Base-by-base conservation (phyloP, 92 coral and sea anemone genomes). In the Zoanthus gigantus region DNA sequence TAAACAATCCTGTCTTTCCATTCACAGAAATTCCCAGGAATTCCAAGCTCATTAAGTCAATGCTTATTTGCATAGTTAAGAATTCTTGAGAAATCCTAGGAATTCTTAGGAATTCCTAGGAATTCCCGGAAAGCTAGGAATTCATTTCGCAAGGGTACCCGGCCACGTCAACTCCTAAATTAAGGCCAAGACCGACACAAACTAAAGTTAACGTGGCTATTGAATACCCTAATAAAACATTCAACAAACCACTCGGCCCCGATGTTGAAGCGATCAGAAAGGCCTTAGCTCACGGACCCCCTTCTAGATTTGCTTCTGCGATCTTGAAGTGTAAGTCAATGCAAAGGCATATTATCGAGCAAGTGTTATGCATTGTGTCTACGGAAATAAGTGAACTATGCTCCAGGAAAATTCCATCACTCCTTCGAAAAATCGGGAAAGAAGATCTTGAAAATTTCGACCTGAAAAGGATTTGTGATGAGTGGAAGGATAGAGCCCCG, bases 381-480 rank as follows among this genome's bases (percentile, higher is more conserved):
- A 69, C n/a, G 8, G 95, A 92, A 84, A 82, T 90, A 28, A 52
- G 81, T 63, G 92, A 77, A 6, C 69, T 90, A 23, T 93, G 92
- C 18, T 93, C 93, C 9, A 87, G 86, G 46, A 87, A 80, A 69
- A 84, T 56, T 37, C 95, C 92, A 45, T 93, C 92, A 53, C 78
- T 92, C 34, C 78, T 89, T 47, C 48, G 92, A 57, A 84, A 89
- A 58, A 74, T 71, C 10, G 76, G 45, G 31, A 84, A 85, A 77
- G 90, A 71, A 9, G 86, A 85, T 57, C 69, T 92, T 2, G 60
- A 47, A 10, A 84, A 89, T 31, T 89, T 92, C 61, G 37, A 50
- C 32, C 42, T 78, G 78, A 30, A 88, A 78, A n/a, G 74, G 29
- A 37, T 92, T 58, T 87, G 91, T 58, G 76, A 88, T 29, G 93